Evolutionary conservation across 2,888 invertebrate species (phyloP).

Genomic region (Lamellibrachia columna): DNA sequence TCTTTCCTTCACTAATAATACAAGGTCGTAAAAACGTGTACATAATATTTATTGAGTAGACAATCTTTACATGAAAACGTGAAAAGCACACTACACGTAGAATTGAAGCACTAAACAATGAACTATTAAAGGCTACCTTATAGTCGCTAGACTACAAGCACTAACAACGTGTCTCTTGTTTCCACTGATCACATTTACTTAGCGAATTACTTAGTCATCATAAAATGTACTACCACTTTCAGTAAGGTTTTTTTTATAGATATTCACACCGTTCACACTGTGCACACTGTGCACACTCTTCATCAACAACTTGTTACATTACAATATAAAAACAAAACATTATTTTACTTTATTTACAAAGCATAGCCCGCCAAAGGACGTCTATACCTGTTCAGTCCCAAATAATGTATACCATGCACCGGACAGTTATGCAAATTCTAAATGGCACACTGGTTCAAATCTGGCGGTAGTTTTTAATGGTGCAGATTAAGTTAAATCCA

Average conservation of each 20-base stretch:
- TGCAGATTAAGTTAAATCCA: background rate
- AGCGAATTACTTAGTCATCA: background rate
- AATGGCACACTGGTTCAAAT: background rate
- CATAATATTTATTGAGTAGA: slow-evolving; percentile 1
- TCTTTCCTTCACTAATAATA: background rate
- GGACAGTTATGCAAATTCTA: background rate
- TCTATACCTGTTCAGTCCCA: background rate
- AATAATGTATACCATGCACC: background rate
- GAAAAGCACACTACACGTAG: background rate
- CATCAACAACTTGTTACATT: background rate
- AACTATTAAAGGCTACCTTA: background rate
- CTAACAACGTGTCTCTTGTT: background rate
- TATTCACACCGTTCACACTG: background rate
- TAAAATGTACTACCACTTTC: background rate
- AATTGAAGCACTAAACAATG: background rate
- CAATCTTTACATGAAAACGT: slow-evolving; percentile 5
- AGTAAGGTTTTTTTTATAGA: background rate
- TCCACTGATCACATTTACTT: background rate
- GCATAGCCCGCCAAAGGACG: background rate
- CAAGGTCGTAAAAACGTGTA: background rate
- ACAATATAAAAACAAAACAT: background rate
- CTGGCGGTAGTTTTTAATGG: background rate
- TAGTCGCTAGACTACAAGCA: background rate
- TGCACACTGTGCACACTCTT: background rate
- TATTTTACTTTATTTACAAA: background rate